Percentiles rank a stretch among this genome's conserved stretches.
These are phyloP conservation scores for Myodes glareolus DNA, from an alignment of 2,113 vertebrate genomes.

Conservation along the genomic window DNA sequence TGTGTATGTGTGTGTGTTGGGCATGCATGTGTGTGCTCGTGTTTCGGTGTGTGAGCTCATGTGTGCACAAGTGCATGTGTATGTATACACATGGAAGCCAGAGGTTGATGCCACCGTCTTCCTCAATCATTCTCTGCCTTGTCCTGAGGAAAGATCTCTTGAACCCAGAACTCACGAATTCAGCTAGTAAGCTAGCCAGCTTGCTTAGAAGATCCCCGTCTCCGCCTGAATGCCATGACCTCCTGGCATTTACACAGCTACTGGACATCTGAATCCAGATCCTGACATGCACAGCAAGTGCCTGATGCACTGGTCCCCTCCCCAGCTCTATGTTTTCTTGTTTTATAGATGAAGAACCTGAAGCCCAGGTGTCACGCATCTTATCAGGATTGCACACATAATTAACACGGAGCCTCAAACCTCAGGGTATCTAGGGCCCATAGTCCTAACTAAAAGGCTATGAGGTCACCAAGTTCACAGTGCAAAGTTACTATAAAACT, in stretches of 20 bases:
- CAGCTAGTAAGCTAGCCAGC: not conserved
- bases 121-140: not conserved
- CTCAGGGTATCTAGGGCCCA: not conserved
- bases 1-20: not conserved
- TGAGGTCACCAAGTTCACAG: not conserved
- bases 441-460: not conserved
- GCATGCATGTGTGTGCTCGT: not conserved
- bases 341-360: constrained; percentile 25
- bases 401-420: not conserved
- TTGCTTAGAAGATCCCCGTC: too few relatives aligned
- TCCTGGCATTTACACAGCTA: too few relatives aligned
- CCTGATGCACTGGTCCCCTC: not conserved
- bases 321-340: not conserved
- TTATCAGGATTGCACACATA: not conserved
- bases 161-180: not conserved
- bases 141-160: not conserved
- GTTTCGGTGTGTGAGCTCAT: not conserved
- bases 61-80: not conserved
- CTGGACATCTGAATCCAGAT: not conserved
- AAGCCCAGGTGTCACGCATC: not conserved
- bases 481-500: not conserved
- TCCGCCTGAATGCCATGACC: too few relatives aligned
- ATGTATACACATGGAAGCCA: not conserved
- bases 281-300: too few relatives aligned
- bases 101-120: not conserved